Percentiles rank a stretch among this genome's conserved stretches.
Conservation (phyloP, 2,888 invertebrate genomes). For the Phymatocera aterrima region DNA sequence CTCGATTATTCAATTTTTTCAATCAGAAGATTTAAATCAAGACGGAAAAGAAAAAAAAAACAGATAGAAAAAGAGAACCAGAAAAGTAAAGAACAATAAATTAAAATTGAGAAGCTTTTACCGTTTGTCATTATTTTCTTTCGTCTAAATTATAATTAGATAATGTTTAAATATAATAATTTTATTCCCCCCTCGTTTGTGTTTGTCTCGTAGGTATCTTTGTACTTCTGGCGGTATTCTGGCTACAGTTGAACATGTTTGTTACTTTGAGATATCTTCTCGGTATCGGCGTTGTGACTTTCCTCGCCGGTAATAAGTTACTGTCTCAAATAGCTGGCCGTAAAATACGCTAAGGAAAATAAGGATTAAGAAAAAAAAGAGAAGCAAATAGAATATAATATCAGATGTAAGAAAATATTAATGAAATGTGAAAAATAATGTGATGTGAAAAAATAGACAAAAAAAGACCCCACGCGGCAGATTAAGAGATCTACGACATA, state of each 20-base stretch:
- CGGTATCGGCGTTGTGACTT: conserved; percentile 91
- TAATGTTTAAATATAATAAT: conserved; percentile 5
- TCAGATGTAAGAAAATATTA: not conserved
- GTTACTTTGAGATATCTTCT: conserved; percentile 93
- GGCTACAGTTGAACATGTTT: conserved; percentile 97
- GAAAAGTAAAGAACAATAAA: too few species aligned
- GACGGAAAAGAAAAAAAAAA: too few species aligned
- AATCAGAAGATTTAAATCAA: too few species aligned
- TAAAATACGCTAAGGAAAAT: conserved; percentile 58
- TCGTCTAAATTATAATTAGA: too few species aligned
- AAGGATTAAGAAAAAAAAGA: conserved; percentile 49
- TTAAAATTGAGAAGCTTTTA: too few species aligned
- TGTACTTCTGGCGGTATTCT: conserved; percentile 91
- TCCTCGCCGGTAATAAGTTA: conserved; percentile 94
- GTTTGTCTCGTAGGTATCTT: conserved; percentile 89
- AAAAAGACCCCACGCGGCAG: too few species aligned
- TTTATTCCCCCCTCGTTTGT: too few species aligned
- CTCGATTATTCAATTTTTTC: not conserved
- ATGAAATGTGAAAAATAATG: not conserved
- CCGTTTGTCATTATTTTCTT: too few species aligned
- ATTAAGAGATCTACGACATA: too few species aligned
- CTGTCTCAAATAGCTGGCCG: conserved; percentile 86
- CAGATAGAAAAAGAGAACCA: too few species aligned
- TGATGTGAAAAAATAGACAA: not conserved
- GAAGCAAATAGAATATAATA: not conserved